Evolutionary conservation across 53 echinoderm and acorn worm species (phyloP).

Genomic region (Zoroaster sp.): DNA sequence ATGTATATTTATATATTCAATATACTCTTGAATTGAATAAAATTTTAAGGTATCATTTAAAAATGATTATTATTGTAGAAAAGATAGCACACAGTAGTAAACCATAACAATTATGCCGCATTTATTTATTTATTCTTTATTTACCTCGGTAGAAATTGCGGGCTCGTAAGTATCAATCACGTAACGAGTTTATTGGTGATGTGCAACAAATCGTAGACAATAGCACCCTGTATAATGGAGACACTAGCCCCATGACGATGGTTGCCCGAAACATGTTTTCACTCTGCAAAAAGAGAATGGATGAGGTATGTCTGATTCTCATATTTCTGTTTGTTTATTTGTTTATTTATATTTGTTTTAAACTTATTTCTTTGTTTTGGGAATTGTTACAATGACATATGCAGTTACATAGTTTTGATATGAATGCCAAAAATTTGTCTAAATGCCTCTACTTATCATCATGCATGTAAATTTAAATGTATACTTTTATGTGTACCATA

Average conservation of each 20-base stretch:
- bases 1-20: too few species aligned
- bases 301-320: slow-evolving; percentile 60
- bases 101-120: too few species aligned
- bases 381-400: too few species aligned
- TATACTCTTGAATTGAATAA: too few species aligned
- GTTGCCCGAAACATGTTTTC: slow-evolving; percentile 84
- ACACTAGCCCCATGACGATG: slow-evolving; percentile 93
- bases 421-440: too few species aligned
- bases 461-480: too few species aligned
- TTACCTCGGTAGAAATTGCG: slow-evolving; percentile 41
- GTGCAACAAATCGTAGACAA: slow-evolving; percentile 85
- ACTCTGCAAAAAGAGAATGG: slow-evolving; percentile 75
- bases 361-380: background rate
- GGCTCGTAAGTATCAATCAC: slow-evolving; percentile 77
- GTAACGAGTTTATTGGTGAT: slow-evolving; percentile 79
- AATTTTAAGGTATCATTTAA: too few species aligned
- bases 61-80: too few species aligned
- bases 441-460: too few species aligned
- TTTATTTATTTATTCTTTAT: background rate
- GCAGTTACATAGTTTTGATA: too few species aligned
- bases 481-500: too few species aligned
- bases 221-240: slow-evolving; percentile 90
- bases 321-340: background rate
- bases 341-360: background rate
- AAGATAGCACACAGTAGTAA: too few species aligned